Percentiles rank a stretch among this genome's conserved stretches.
Conservation (phyloP, 2,113 vertebrate species). For the Campylomormyrus tamandua region DNA sequence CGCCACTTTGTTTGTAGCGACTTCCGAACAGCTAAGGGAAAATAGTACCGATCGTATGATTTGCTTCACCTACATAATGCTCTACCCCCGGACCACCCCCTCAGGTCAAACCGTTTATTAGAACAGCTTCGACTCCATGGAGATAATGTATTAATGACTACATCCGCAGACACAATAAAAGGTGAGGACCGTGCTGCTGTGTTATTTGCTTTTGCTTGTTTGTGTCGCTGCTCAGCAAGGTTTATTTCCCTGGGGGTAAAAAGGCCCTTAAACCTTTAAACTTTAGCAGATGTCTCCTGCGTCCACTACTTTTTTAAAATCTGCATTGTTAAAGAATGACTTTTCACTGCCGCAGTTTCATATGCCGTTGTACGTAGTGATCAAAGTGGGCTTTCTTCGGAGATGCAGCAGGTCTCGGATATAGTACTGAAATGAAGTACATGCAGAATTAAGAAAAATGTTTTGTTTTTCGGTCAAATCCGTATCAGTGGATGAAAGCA, state of each 20-base stretch:
- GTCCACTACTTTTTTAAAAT: not conserved
- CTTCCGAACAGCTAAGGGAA: constrained; percentile 43
- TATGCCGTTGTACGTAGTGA: not conserved
- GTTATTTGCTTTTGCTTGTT: constrained; percentile 17
- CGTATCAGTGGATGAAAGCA: not conserved
- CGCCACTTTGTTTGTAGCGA: constrained; percentile 15
- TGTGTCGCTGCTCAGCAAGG: not conserved
- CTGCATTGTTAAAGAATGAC: not conserved
- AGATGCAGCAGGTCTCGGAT: not conserved
- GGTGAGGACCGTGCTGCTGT: not conserved
- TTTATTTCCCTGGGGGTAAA: not conserved
- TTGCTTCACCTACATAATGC: no score
- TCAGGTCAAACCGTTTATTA: not conserved
- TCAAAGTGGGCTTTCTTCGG: not conserved
- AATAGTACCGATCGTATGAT: no score
- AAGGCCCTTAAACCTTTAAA: not conserved
- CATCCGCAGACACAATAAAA: not conserved
- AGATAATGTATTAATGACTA: constrained; percentile 6
- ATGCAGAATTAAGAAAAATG: not conserved
- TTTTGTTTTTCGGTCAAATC: not conserved
- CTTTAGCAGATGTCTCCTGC: not conserved
- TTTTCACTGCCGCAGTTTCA: not conserved
- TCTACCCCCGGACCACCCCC: no score
- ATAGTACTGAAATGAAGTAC: not conserved
- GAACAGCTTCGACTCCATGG: not conserved